Evolutionary conservation across 2,888 invertebrate genomes (phyloP).

Genomic region (Drosophila birchii): DNA sequence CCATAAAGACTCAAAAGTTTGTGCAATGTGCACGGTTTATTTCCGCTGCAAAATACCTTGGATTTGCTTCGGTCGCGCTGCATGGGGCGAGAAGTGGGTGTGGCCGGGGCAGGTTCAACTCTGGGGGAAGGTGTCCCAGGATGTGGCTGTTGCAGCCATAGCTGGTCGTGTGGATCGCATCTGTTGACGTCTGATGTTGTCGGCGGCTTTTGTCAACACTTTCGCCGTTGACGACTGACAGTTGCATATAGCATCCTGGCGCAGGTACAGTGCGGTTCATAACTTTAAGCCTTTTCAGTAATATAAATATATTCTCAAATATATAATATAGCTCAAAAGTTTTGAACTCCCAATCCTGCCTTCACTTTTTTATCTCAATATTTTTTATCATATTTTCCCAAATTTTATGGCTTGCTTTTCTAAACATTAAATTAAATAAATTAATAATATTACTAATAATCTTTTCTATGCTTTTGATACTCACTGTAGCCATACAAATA

Average conservation of each 20-base stretch:
- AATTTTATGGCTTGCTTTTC: too few relatives aligned
- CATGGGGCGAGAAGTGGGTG: conserved; percentile 3
- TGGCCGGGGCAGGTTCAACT: background rate
- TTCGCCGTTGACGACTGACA: conserved; percentile 73
- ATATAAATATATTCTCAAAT: too few relatives aligned
- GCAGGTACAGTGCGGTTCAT: conserved; percentile 33
- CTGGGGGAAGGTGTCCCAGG: conserved; percentile 8
- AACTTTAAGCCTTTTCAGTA: too few relatives aligned
- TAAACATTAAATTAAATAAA: background rate
- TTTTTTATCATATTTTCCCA: too few relatives aligned
- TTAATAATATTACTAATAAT: too few relatives aligned
- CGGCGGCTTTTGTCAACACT: conserved; percentile 80
- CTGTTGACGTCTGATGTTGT: conserved; percentile 79
- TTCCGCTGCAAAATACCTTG: conserved; percentile 78
- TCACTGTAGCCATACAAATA: conserved; percentile 21
- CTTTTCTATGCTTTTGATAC: background rate
- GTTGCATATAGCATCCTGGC: conserved; percentile 45
- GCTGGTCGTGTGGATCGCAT: conserved; percentile 62
- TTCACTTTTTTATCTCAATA: too few relatives aligned
- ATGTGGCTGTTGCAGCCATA: conserved; percentile 15
- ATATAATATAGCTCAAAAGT: too few relatives aligned
- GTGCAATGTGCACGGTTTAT: conserved; percentile 78
- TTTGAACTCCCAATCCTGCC: too few relatives aligned
- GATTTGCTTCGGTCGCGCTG: conserved; percentile 58
- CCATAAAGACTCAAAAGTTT: conserved; percentile 67